Conservation (phyloP, 1,140 invertebrate genomes). For the Drosophila littoralis region DNA sequence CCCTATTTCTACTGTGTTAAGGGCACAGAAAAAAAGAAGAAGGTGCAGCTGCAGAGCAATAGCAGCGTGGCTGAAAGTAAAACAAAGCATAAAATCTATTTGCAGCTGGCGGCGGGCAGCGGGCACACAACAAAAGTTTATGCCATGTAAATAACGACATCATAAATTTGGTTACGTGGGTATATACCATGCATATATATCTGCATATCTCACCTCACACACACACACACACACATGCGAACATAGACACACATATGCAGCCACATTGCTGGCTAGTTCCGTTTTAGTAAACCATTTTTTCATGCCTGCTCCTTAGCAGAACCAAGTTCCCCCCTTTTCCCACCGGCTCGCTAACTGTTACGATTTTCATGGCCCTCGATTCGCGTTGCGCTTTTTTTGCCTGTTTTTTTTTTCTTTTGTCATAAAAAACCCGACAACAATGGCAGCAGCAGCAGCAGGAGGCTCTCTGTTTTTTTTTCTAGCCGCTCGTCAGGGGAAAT, state of each 20-base stretch:
- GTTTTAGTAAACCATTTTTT: slow-evolving; percentile 67
- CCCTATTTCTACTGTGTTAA: slow-evolving; percentile 23
- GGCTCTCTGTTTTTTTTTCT: slow-evolving; percentile 33
- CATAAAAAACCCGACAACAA: slow-evolving; percentile 76
- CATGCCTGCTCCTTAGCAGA: slow-evolving; percentile 14
- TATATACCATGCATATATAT: slow-evolving; percentile 17
- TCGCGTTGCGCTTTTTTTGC: slow-evolving; percentile 30
- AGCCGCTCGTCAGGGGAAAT: slow-evolving; percentile 69
- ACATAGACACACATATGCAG: slow-evolving; percentile 34
- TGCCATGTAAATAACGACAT: slow-evolving; percentile 81
- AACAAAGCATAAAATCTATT: slow-evolving; percentile 78
- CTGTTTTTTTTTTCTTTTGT: slow-evolving; percentile 39
- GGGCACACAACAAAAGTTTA: slow-evolving; percentile 66
- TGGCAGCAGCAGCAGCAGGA: slow-evolving; percentile 32
- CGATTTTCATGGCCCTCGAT: slow-evolving; percentile 59
- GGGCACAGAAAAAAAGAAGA: slow-evolving; percentile 17
- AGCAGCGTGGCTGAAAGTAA: slow-evolving; percentile 56
- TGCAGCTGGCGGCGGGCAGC: slow-evolving; percentile 47
- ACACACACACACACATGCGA: slow-evolving; percentile 19
- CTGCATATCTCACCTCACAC: slow-evolving; percentile 63
- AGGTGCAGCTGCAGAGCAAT: slow-evolving; percentile 27
- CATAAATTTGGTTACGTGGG: slow-evolving; percentile 74
- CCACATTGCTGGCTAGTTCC: slow-evolving; percentile 63
- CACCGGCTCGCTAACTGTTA: slow-evolving; percentile 64
- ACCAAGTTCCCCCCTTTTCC: neutral